phyloP scores from a whole-genome alignment of 1,140 invertebrate genomes.

The Pteromalus puparum region DNA sequence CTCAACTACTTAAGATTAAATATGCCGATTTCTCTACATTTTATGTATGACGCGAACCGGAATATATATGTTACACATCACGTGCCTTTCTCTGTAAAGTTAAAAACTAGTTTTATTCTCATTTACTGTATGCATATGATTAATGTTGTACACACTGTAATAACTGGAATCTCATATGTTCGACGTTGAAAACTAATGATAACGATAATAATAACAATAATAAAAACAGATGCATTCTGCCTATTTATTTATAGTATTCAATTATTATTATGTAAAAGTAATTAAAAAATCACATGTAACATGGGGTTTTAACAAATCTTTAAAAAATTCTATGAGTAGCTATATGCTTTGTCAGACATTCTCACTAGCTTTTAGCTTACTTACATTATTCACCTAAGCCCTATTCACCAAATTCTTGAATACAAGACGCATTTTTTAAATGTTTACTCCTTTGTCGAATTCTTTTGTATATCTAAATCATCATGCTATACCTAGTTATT shows the following conservation, averaged over 20 bases:
- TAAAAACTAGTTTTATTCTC: not conserved
- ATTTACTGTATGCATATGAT: not conserved
- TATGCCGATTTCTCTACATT: not conserved
- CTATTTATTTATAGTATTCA: constrained; percentile 1
- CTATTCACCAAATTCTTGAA: too few species aligned
- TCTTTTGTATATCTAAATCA: too few species aligned
- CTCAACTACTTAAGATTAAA: not conserved
- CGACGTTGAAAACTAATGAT: not conserved
- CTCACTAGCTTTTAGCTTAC: not conserved
- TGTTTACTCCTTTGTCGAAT: too few species aligned
- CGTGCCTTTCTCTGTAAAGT: not conserved
- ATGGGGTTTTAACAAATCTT: not conserved
- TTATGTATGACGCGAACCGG: not conserved
- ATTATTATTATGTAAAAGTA: constrained; percentile 6
- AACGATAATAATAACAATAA: constrained; percentile 10
- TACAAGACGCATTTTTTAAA: too few species aligned
- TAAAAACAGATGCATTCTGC: constrained; percentile 4
- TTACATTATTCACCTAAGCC: not conserved
- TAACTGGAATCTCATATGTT: not conserved
- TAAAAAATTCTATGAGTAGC: not conserved
- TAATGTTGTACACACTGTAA: not conserved
- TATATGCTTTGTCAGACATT: not conserved
- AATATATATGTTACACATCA: not conserved
- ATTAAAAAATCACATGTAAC: constrained; percentile 14
- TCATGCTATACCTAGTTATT: too few species aligned